These are phyloP conservation scores for Anguilla pacifica DNA, from an alignment of 2,797 vertebrate species.

Conservation along the genomic window DNA sequence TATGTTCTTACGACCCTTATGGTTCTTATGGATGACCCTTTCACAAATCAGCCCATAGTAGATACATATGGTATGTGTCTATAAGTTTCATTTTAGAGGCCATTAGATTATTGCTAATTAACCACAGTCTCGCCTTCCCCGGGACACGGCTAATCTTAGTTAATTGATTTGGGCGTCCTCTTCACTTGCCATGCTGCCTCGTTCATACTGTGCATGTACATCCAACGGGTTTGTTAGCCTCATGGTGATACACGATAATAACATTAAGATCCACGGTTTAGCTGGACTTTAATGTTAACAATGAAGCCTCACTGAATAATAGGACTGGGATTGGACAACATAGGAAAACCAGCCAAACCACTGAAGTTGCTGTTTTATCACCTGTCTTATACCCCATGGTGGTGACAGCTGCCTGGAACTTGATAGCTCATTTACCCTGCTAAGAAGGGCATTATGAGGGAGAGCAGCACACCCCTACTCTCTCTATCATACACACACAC, in stretches of 20 bases:
- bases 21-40: background rate
- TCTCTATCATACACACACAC: no score
- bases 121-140: background rate
- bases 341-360: background rate
- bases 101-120: background rate
- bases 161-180: background rate
- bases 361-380: background rate
- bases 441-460: background rate
- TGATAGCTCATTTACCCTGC: background rate
- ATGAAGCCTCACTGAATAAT: background rate
- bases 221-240: background rate
- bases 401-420: background rate
- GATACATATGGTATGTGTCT: background rate
- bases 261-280: background rate
- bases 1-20: slow-evolving; percentile 16
- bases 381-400: background rate
- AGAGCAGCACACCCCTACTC: background rate
- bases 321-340: background rate
- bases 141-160: background rate
- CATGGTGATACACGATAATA: background rate
- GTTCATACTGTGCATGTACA: background rate
- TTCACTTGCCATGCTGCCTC: background rate
- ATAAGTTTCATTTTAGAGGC: background rate
- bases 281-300: background rate
- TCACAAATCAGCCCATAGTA: background rate